Base-by-base conservation (phyloP, 2,888 invertebrate genomes). In the Clitarchus hookeri region DNA sequence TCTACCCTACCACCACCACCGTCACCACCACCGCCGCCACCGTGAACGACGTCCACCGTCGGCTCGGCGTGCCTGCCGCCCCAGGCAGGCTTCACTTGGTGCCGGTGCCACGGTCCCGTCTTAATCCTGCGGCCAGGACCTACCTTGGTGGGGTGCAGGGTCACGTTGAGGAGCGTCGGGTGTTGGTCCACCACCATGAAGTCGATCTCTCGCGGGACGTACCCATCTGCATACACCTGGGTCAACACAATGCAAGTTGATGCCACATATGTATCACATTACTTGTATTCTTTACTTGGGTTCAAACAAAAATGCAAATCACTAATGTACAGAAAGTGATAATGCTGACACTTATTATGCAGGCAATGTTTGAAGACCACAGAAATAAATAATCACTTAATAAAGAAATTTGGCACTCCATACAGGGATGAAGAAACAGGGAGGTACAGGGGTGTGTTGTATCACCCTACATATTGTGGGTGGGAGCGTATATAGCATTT, bases 171-270 rank as follows among this genome's bases (percentile, higher is more conserved):
- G 85, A 96, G 92, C 3, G 97, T 97, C 6, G 97, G 97, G 91
- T 97, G 96, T 89, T 95, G 95, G 88, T 97, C 97, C 84, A 96
- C 95, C 13, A 98, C 96, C 91, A 96, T 95, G 90, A 98, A 97
- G 90, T 97, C 97, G 44, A 97, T 93, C 91, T 97, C 97, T 89
- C 95, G 94, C 0, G 97, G 97, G 80, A 95, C 93, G 90, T 95
- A 97, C 79, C 97, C 97, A 90, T 97, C 97, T 53, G 96, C 97
- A 90, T 95, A 95, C 23, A 97, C 96, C 97, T 97, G 90, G 6
- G 90, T 88, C 12, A 80, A 80, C 25, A 80, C 80, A n/a, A 27
- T 16, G 36, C 9, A n/a, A 19, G 26, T n/a, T 80, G 13, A 80
- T 80, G 19, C 16, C 19, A n/a, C 19, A 80, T 78, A 78, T 78